Conservation (phyloP, 1,140 invertebrate genomes). For the Drosophila pseudoobscura region DNA sequence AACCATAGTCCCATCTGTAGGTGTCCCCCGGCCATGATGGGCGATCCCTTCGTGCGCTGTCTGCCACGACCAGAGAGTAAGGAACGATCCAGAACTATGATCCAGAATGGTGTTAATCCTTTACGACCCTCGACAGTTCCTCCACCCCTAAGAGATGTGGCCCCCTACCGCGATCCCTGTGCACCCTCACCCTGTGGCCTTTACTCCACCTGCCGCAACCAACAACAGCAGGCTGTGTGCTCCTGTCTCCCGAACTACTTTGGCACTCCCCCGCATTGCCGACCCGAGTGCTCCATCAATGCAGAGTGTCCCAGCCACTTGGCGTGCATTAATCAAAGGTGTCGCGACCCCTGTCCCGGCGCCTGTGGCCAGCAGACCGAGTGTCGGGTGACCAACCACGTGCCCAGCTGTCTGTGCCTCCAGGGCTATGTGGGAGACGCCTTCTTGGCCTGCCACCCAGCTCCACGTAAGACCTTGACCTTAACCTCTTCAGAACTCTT, state of each 20-base stretch:
- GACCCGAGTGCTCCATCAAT: slow-evolving; percentile 90
- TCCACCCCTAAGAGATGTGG: slow-evolving; percentile 72
- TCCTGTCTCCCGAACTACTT: slow-evolving; percentile 89
- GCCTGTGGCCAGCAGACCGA: slow-evolving; percentile 92
- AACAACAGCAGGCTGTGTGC: slow-evolving; percentile 88
- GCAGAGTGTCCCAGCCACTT: slow-evolving; percentile 89
- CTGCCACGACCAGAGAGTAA: slow-evolving; percentile 85
- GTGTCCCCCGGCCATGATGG: slow-evolving; percentile 88
- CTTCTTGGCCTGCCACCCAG: slow-evolving; percentile 87
- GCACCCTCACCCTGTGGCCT: slow-evolving; percentile 91
- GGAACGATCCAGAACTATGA: slow-evolving; percentile 35
- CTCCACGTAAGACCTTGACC: slow-evolving; percentile 74
- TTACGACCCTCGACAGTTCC: slow-evolving; percentile 37
- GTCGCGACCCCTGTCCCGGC: slow-evolving; percentile 89
- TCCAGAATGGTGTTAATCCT: slow-evolving; percentile 5
- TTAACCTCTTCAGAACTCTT: not conserved
- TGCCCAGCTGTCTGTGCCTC: slow-evolving; percentile 90
- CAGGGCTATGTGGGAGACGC: slow-evolving; percentile 91
- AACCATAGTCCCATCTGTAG: slow-evolving; percentile 91
- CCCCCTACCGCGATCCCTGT: slow-evolving; percentile 85
- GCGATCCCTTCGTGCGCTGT: slow-evolving; percentile 87
- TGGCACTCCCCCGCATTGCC: slow-evolving; percentile 90
- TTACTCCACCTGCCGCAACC: slow-evolving; percentile 89
- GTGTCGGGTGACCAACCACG: slow-evolving; percentile 92
- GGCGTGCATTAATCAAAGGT: slow-evolving; percentile 88